Base-by-base conservation (phyloP, 2,888 invertebrate genomes). In the Drosophila subquinaria region DNA sequence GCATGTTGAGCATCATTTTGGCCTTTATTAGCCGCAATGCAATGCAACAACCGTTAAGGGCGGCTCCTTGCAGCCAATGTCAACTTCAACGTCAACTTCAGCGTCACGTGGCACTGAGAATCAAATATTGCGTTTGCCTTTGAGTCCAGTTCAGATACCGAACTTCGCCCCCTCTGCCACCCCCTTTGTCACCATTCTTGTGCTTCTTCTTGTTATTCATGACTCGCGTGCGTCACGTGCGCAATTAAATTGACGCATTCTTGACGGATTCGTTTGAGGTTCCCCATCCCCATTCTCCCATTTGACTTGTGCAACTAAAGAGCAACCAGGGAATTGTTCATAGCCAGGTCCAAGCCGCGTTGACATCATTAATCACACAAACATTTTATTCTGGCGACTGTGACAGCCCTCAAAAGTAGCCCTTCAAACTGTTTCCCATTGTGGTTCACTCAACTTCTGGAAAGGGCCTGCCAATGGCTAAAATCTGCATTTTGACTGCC, bases 191-290 rank as follows among this genome's bases (percentile, higher is more conserved):
- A 0, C 17, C 17, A 10, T 10, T 36, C 50, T 11, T 13, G 42
- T 40, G 40, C 61, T 52, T 23, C 45, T 69, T 65, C 45, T 69
- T 65, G 61, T 59, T 66, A 74, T 84, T 74, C 82, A 82, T 69
- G 76, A 64, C 36, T 48, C 57, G 73, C 66, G 70, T 65, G 67
- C 78, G 88, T 89, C 90, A 91, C 90, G 91, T 90, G 90, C 85
- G 86, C 89, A 91, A 91, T 91, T 91, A 91, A 91, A 87, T 82
- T 82, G 90, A 89, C 81, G 84, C 81, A 83, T 82, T 86, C 73
- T 76, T 84, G 82, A 84, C 82, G 82, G 85, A 87, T 82, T 89
- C 82, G 66, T 47, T 71, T 69, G 64, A 70, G 76, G 51, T 33
- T 52, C 47, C 17, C 61, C 27, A 27, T 27, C 27, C 27, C 27